phyloP scores from a whole-genome alignment of 2,113 vertebrate species.

The Carlito syrichta region DNA sequence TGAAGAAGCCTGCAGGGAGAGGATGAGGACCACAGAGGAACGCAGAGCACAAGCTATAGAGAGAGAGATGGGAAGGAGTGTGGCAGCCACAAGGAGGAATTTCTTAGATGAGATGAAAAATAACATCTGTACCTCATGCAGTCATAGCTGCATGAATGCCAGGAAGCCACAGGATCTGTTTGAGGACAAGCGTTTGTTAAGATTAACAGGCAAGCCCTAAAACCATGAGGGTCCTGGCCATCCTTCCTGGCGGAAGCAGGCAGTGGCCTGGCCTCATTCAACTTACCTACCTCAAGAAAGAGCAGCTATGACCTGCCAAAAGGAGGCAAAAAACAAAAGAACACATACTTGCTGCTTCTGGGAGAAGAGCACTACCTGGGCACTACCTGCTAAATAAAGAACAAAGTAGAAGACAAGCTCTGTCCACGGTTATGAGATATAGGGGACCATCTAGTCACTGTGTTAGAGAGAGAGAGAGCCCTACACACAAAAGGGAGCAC shows the following conservation, averaged over 20 bases:
- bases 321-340: neutral
- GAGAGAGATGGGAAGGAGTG: neutral
- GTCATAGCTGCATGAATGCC: neutral
- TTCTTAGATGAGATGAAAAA: neutral
- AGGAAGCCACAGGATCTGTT: neutral
- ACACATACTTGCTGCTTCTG: too few relatives aligned
- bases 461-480: neutral
- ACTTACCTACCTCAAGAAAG: neutral
- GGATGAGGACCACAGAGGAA: neutral
- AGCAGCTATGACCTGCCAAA: rapidly evolving
- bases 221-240: neutral
- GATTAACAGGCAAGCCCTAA: neutral
- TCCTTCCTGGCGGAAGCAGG: rapidly evolving
- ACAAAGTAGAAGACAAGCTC: neutral
- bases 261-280: neutral
- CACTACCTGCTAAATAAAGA: neutral
- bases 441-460: neutral
- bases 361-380: neutral
- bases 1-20: neutral
- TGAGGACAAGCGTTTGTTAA: neutral
- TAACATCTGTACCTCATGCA: neutral
- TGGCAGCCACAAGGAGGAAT: neutral
- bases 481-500: too few relatives aligned
- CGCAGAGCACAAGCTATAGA: rapidly evolving
- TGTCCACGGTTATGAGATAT: neutral